A percentile compares a stretch with the other conserved stretches of the same genome.
phyloP scores from a whole-genome alignment of 2,113 vertebrate species.

The Crypturellus undulatus region DNA sequence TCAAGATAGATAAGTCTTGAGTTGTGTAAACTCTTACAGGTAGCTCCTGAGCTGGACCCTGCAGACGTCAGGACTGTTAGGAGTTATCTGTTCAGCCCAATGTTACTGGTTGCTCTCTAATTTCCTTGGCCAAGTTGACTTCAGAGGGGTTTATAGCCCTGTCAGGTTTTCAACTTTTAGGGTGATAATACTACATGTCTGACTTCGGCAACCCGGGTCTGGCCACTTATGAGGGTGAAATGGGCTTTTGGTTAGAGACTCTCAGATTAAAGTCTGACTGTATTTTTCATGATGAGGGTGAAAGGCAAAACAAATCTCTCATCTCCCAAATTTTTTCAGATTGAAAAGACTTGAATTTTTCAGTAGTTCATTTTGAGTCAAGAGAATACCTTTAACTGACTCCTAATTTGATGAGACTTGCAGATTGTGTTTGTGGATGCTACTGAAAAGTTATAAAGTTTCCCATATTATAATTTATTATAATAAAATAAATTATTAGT shows the following conservation, averaged over 20 bases:
- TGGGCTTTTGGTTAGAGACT: neutral
- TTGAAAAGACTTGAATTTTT: neutral
- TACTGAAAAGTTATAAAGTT: neutral
- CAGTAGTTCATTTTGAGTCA: neutral
- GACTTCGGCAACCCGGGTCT: neutral
- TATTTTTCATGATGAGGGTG: neutral
- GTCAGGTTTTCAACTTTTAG: neutral
- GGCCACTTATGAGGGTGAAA: neutral
- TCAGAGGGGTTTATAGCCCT: neutral
- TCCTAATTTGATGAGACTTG: neutral
- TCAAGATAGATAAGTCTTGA: neutral
- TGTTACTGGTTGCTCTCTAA: neutral
- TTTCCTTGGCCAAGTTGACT: neutral
- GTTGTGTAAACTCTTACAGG: neutral
- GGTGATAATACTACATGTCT: neutral
- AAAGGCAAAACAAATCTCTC: neutral
- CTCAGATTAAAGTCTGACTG: neutral
- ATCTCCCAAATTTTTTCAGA: neutral
- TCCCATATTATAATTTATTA: neutral
- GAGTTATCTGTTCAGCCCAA: neutral
- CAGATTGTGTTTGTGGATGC: neutral
- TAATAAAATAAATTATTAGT: too few relatives aligned
- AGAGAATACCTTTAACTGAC: neutral
- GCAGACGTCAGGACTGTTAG: neutral
- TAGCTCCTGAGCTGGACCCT: neutral